Conservation (phyloP, 2,888 invertebrate species). For the Trichopoda pennipes region DNA sequence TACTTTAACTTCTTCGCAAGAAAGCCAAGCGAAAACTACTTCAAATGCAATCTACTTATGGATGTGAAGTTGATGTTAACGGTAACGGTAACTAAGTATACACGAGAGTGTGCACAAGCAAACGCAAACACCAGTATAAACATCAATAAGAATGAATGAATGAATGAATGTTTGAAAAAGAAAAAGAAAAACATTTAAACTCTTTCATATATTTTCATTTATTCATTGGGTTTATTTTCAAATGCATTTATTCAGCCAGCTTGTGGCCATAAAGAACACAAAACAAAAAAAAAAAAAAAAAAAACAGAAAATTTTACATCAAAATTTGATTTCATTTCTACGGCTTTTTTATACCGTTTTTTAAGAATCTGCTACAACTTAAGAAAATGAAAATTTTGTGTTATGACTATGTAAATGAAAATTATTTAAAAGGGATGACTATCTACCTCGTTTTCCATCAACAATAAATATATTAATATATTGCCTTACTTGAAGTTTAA, state of each 20-base stretch:
- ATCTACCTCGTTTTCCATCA: not conserved
- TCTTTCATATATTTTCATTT: constrained; percentile 65
- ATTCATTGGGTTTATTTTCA: constrained; percentile 53
- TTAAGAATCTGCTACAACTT: constrained; percentile 10
- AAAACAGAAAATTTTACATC: constrained; percentile 46
- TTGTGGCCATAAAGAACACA: constrained; percentile 37
- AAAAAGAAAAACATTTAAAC: constrained; percentile 53
- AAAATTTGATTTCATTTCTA: constrained; percentile 63
- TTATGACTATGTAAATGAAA: constrained; percentile 20
- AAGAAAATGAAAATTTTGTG: constrained; percentile 49
- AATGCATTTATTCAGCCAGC: constrained; percentile 35
- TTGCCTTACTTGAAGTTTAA: not conserved
- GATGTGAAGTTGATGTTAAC: constrained; percentile 42
- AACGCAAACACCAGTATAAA: not conserved
- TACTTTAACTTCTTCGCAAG: constrained; percentile 42
- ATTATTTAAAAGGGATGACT: not conserved
- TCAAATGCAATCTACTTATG: constrained; percentile 50
- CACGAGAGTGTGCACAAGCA: not conserved
- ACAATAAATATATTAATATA: not conserved
- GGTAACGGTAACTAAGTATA: constrained; percentile 60
- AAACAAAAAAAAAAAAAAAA: too few relatives aligned
- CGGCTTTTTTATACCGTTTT: constrained; percentile 7
- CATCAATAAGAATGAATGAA: constrained; percentile 20
- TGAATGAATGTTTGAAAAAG: constrained; percentile 30
- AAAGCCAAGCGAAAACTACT: constrained; percentile 49